Base-by-base conservation (phyloP, 2,113 vertebrate species). In the Pimephales promelas region DNA sequence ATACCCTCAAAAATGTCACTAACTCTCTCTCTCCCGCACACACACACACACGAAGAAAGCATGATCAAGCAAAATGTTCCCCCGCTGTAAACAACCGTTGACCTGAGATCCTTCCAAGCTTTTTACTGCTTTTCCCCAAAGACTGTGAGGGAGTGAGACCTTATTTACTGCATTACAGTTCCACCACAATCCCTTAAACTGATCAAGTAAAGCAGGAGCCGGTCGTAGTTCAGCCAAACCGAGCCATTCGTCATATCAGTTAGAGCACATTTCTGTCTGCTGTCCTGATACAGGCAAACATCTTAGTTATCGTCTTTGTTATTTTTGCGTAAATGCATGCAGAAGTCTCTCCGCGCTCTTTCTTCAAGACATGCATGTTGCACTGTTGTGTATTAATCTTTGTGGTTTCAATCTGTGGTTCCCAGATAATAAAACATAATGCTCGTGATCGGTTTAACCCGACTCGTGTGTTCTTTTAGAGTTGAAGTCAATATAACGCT, bases 131-230 rank as follows among this genome's bases (percentile, higher is more conserved):
- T 26, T 66, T 52, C 61, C 45, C 57, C 18, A 64, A 47, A 80
- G 24, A n/a, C 10, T 52, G 43, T 28, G 40, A 66, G 45, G 26
- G 78, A 52, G 40, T 34, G 61, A 64, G 43, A 49, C 24, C 57
- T 80, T 79, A 79, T 79, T 79, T 80, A 66, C 61, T n/a, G 56
- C 76, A 78, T 26, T 43, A 40, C n/a, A 78, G 61, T 62, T 78
- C 76, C 76, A 78, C 36, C 76, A 61, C 76, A 78, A 45, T 45
- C 76, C 56, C 31, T 78, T 28, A 61, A 45, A 78, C 56, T 61
- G 76, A 78, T 78, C 76, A 78, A 78, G 62, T 78, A 45, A 78
- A 78, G 56, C 16, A 78, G 56, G n/a, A n/a, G n/a, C n/a, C n/a
- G n/a, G n/a, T n/a, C n/a, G n/a, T n/a, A n/a, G n/a, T 61, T 45